phyloP scores from a whole-genome alignment of 2,888 invertebrate genomes.

The Ichneumoninae sp. region DNA sequence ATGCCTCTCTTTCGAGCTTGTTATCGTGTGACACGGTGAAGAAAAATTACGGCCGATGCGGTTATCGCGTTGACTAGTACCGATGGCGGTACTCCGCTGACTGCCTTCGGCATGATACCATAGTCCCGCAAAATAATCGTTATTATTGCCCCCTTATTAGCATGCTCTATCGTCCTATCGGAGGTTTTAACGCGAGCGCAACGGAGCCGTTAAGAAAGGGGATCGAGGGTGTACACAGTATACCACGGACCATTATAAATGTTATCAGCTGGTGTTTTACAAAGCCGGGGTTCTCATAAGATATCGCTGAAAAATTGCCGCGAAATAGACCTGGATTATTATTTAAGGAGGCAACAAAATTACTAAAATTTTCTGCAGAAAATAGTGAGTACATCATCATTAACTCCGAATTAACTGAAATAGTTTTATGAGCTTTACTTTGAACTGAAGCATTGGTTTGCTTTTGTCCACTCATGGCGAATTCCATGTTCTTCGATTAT shows the following conservation, averaged over 20 bases:
- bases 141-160: constrained; percentile 79
- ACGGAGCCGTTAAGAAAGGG: constrained; percentile 71
- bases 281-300: constrained; percentile 75
- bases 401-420: background rate
- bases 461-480: background rate
- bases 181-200: constrained; percentile 72
- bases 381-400: background rate
- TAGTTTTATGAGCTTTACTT: background rate
- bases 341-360: background rate
- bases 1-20: constrained; percentile 40
- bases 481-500: background rate
- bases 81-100: constrained; percentile 45
- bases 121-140: constrained; percentile 77
- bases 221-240: constrained; percentile 68
- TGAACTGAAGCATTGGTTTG: background rate
- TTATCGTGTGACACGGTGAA: constrained; percentile 69
- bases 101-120: constrained; percentile 71
- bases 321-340: constrained; percentile 30
- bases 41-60: constrained; percentile 74
- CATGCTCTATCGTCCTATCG: constrained; percentile 80
- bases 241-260: constrained; percentile 76
- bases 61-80: constrained; percentile 68
- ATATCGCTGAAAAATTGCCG: constrained; percentile 24
- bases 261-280: constrained; percentile 77
- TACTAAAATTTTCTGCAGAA: background rate